Evolutionary conservation across 2,797 vertebrate genomes (phyloP).

Genomic region (Halcyon badia): DNA sequence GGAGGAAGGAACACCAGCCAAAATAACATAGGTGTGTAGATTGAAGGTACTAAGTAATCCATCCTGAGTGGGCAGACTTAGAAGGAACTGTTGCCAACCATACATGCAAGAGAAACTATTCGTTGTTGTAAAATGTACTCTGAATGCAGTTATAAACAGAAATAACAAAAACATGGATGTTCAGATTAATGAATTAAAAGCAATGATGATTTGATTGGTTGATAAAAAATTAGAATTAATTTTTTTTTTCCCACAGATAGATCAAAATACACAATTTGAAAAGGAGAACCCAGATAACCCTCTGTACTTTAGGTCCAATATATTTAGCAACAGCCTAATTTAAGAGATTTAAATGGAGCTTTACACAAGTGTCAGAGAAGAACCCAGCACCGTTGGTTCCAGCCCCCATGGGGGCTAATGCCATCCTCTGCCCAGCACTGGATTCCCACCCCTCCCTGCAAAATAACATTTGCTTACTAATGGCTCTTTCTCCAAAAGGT

Average conservation of each 20-base stretch:
- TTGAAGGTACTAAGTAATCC: background rate
- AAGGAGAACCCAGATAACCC: background rate
- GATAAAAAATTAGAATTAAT: background rate
- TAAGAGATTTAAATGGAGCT: background rate
- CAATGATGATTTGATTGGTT: background rate
- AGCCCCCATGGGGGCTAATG: background rate
- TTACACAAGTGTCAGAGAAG: background rate
- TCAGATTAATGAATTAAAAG: background rate
- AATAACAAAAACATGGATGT: background rate
- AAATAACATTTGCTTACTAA: conserved; percentile 30
- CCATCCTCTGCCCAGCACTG: background rate
- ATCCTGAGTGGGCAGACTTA: background rate
- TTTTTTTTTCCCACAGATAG: background rate
- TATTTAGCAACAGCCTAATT: background rate
- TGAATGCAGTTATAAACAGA: background rate
- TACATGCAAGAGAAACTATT: background rate
- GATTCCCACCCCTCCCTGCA: background rate
- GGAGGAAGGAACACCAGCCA: background rate
- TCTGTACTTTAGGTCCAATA: background rate
- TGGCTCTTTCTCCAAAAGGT: background rate
- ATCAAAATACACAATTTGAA: background rate
- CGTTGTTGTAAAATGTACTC: background rate
- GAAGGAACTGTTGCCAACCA: background rate
- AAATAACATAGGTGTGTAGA: background rate
- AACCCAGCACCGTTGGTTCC: background rate